These are phyloP conservation scores for Arvicanthis niloticus DNA, from an alignment of 2,113 vertebrate species.

Conservation along the genomic window DNA sequence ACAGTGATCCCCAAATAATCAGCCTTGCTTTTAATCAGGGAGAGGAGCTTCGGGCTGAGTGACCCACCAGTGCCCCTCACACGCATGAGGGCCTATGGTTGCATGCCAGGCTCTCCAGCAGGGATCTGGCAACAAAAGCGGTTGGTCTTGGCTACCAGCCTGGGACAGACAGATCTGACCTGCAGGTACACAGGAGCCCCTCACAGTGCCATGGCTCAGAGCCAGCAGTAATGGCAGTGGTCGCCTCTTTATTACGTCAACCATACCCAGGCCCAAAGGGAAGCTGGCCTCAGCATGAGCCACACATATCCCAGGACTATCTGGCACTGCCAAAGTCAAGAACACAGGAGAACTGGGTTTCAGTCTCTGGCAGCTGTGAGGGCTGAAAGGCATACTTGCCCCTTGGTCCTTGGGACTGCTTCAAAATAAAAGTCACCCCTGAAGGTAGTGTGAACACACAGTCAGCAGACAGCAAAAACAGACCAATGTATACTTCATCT, in stretches of 20 bases:
- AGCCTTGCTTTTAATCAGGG: conserved; percentile 49
- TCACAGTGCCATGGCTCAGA: background rate
- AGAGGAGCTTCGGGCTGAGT: background rate
- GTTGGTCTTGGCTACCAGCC: conserved; percentile 65
- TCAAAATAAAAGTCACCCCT: conserved; percentile 63
- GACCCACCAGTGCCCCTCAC: conserved; percentile 50
- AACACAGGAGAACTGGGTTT: rapidly evolving
- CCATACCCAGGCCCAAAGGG: background rate
- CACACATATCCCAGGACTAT: background rate
- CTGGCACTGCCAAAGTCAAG: background rate
- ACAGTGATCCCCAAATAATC: background rate
- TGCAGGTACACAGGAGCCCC: conserved; percentile 66
- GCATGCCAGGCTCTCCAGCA: conserved; percentile 44
- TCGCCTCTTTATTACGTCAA: background rate
- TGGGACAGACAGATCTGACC: conserved; percentile 62
- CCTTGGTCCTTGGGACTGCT: background rate
- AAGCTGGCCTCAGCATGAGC: background rate
- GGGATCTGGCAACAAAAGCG: conserved; percentile 73
- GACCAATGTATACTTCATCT: background rate
- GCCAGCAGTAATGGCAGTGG: background rate
- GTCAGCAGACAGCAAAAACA: conserved; percentile 32
- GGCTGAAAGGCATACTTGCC: background rate
- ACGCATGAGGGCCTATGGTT: conserved; percentile 7
- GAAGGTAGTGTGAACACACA: background rate
- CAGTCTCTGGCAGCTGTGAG: rapidly evolving